These are phyloP conservation scores for Enteromius trimaculatus DNA, from an alignment of 2,797 vertebrate species.

Conservation along the genomic window DNA sequence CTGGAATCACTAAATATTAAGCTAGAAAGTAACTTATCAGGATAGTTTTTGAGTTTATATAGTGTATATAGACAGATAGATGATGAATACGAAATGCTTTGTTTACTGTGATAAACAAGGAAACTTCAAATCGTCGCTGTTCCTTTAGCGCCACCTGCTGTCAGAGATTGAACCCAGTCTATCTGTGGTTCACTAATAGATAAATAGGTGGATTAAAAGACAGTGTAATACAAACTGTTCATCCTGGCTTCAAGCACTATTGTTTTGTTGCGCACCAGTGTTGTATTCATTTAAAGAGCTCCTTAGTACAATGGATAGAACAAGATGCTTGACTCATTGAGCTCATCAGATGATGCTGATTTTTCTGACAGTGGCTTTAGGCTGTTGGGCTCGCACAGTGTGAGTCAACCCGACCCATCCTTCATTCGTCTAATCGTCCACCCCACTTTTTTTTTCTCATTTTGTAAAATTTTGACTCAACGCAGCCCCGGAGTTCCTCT, in stretches of 20 bases:
- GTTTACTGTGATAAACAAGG: too few species aligned
- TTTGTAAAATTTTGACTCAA: constrained; percentile 1
- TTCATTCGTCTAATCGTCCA: background rate
- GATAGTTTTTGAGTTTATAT: background rate
- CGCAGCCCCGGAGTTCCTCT: background rate
- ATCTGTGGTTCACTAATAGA: background rate
- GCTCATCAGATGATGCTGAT: constrained; percentile 51
- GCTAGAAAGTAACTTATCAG: background rate
- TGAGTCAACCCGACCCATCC: constrained; percentile 48
- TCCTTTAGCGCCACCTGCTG: too few species aligned
- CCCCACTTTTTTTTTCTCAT: background rate
- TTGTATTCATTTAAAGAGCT: constrained; percentile 12
- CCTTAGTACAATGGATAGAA: background rate
- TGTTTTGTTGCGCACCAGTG: constrained; percentile 1
- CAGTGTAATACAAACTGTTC: background rate
- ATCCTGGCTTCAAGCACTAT: background rate
- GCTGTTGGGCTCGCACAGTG: constrained; percentile 43
- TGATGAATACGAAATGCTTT: too few species aligned
- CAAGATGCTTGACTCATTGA: constrained; percentile 44
- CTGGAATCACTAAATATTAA: background rate
- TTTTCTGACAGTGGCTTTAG: constrained; percentile 57
- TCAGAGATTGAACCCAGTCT: too few species aligned
- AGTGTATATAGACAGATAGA: background rate
- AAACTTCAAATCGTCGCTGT: too few species aligned
- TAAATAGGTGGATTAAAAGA: background rate